phyloP scores from a whole-genome alignment of 2,888 invertebrate genomes.

The Dione vanillae region DNA sequence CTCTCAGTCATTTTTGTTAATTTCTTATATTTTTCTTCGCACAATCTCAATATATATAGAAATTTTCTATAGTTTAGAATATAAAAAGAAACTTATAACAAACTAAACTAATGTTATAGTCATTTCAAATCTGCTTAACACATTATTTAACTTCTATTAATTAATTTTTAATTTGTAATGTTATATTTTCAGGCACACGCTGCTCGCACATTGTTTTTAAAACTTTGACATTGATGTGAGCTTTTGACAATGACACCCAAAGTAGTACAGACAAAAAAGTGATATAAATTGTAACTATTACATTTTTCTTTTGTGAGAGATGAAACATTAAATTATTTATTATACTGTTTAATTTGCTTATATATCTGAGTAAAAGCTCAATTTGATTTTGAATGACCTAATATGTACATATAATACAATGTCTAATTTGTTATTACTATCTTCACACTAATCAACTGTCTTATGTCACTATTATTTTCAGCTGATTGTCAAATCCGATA shows the following conservation, averaged over 20 bases:
- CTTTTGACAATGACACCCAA: neutral
- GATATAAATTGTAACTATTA: neutral
- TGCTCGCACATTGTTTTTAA: constrained; percentile 35
- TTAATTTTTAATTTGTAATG: constrained; percentile 6
- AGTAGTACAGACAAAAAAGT: neutral
- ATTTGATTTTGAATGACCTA: too few relatives aligned
- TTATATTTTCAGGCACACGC: neutral
- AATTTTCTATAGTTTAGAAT: neutral
- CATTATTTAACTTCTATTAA: constrained; percentile 7
- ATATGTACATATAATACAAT: too few relatives aligned
- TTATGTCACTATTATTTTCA: constrained; percentile 17
- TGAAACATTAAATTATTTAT: too few relatives aligned
- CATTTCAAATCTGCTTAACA: constrained; percentile 15
- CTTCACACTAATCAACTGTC: neutral
- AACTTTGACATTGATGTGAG: constrained; percentile 12
- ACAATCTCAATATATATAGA: neutral
- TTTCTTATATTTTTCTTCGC: neutral
- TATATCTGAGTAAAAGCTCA: too few relatives aligned
- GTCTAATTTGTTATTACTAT: too few relatives aligned
- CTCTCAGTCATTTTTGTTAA: constrained; percentile 40
- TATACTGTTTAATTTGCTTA: too few relatives aligned
- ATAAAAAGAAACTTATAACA: neutral
- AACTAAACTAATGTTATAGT: neutral
- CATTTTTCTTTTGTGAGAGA: too few relatives aligned
- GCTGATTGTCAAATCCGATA: constrained; percentile 38